Base-by-base conservation (phyloP, 2,888 invertebrate species). In the Theodoxus fluviatilis region DNA sequence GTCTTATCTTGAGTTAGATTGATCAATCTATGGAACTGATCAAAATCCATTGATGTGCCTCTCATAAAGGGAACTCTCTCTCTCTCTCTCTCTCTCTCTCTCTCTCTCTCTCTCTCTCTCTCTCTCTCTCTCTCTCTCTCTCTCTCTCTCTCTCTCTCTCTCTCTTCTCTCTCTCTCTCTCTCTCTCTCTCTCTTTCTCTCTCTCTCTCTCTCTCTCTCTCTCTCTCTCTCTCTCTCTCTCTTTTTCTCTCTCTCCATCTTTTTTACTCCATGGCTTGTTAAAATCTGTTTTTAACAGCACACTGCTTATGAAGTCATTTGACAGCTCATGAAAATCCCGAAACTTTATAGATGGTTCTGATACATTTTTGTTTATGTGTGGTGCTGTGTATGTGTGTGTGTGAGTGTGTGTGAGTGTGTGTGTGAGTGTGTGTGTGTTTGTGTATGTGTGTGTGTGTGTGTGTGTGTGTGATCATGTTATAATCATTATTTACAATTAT, bases 171-270 rank as follows among this genome's bases (percentile, higher is more conserved):
- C n/a, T 22, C 52, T 47, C 37, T 52, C 64, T 64, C 49, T 63
- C 22, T 28, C 47, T 63, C 35, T 49, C 35, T 37, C 35, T 52
- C 22, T 69, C 28, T 25, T 43, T 64, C 52, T 25, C 25, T 31
- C 40, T 28, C 15, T 63, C 35, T 33, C 25, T 15, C 7, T n/a
- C 2, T 47, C 47, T 33, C 22, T 35, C 64, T 35, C 49, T 35
- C 37, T 47, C 69, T 25, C 64, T 35, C 28, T 52, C 64, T 63
- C 47, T 35, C 35, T 49, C 69, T 61, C 63, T 22, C 40, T 57
- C 57, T 31, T 57, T 25, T 43, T 40, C 64, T 63, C 22, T 31
- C 47, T 66, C 66, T 66, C 18, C 47, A 31, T 66, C 40, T 66
- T 31, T 33, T 43, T 66, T 25, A 31, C 25, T 43, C 47, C 25